These are phyloP conservation scores for Hydrolagus colliei DNA, from an alignment of 2,797 vertebrate genomes.

Conservation along the genomic window DNA sequence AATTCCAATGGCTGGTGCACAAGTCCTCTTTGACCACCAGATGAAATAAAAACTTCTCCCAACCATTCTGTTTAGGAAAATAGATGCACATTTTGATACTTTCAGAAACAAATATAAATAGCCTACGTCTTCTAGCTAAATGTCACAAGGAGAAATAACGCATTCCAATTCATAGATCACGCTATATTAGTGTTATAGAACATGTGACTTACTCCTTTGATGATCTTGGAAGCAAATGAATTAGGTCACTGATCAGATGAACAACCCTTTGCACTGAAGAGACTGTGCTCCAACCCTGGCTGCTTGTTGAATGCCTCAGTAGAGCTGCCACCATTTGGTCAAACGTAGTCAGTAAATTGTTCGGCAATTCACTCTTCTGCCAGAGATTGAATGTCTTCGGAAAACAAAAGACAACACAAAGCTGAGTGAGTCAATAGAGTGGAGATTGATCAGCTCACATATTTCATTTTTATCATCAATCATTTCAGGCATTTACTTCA, in stretches of 20 bases:
- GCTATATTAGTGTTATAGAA: neutral
- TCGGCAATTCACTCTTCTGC: neutral
- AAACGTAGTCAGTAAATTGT: constrained; percentile 25
- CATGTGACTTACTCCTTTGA: constrained; percentile 21
- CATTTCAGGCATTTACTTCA: neutral
- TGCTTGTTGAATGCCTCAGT: neutral
- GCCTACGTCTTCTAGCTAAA: neutral
- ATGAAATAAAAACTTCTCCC: neutral
- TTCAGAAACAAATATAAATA: neutral
- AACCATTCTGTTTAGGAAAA: neutral
- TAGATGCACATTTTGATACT: neutral
- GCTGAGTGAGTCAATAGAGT: neutral
- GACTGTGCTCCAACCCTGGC: neutral
- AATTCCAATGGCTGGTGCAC: neutral
- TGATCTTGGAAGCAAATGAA: neutral
- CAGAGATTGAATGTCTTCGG: constrained; percentile 18
- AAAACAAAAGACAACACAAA: neutral
- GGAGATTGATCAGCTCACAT: neutral
- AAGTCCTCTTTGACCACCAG: neutral
- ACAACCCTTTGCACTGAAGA: neutral
- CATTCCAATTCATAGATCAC: neutral
- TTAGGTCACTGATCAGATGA: neutral
- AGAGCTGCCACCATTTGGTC: constrained; percentile 5
- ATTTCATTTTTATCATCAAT: neutral
- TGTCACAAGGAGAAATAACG: neutral